phyloP scores from a whole-genome alignment of 2,113 vertebrate species.

The Sturnira hondurensis region DNA sequence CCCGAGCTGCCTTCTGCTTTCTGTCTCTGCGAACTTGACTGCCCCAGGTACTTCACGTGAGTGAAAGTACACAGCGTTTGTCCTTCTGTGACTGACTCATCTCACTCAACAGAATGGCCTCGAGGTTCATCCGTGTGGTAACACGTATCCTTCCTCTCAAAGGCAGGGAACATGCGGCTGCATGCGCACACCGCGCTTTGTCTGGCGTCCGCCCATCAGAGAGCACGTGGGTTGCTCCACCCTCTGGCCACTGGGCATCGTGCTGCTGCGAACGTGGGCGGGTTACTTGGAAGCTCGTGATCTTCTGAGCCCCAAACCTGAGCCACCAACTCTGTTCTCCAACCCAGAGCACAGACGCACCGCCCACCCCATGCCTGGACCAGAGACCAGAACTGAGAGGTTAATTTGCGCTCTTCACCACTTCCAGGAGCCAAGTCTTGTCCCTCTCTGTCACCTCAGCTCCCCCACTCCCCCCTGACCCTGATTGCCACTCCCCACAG shows the following conservation, averaged over 20 bases:
- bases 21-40: too few relatives aligned
- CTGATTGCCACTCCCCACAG: too few relatives aligned
- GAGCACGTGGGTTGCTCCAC: too few relatives aligned
- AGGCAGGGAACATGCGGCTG: accelerated
- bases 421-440: not conserved
- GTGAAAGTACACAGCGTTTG: not conserved
- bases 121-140: too few relatives aligned
- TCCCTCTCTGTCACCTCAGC: not conserved
- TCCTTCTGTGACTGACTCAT: not conserved
- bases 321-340: not conserved
- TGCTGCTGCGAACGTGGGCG: not conserved
- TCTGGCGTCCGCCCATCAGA: too few relatives aligned
- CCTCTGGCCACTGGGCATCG: not conserved
- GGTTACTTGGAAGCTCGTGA: not conserved
- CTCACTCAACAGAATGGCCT: not conserved
- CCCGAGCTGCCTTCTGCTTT: too few relatives aligned
- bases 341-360: not conserved
- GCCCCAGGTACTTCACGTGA: not conserved
- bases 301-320: not conserved
- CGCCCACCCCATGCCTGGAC: too few relatives aligned
- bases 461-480: too few relatives aligned
- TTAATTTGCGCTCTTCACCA: accelerated
- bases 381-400: not conserved
- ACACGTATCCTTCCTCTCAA: not conserved
- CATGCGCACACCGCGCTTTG: accelerated